Base-by-base conservation (phyloP, 2,888 invertebrate genomes). In the Megaustenia siamemsis region DNA sequence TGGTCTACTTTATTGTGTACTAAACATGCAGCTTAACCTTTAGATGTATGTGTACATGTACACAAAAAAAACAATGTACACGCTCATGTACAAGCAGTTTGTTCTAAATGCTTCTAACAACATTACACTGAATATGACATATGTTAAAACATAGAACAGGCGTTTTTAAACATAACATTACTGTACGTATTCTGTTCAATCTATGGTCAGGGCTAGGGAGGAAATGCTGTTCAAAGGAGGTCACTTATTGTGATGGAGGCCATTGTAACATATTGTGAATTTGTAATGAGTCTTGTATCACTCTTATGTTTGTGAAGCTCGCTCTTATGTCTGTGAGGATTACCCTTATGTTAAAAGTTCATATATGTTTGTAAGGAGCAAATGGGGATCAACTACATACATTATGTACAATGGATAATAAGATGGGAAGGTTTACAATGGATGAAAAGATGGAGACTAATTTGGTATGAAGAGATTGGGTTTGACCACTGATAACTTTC, bases 1-100 rank as follows among this genome's bases (percentile, higher is more conserved):
- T 71, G 28, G 49, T 81, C 81, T 81, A 81, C 81, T 69, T 69
- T 81, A 43, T 53, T 69, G n/a, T n/a, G 15, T 71, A 38, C 81
- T 71, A 81, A 53, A 71, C 81, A 81, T 81, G 69, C 32, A 69
- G 21, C 66, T 78, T 24, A 78, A 43, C 40, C 78, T 78, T 78
- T 12, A 43, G 77, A 43, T 49, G 28, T 45, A 76, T 78, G 78
- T 40, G 32, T 66, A n/a, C 35, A 60, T 77, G 60, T 24, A 77
- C 24, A 40, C 32, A 63, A 78, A 15, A 60, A 77, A 63, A 43
- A 43, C 28, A 43, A 28, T 78, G 63, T 21, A 78, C 21, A n/a
- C 38, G 21, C n/a, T 15, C 40, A 28, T 60, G 60, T 78, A 63
- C 66, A 78, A 15, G 32, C 32, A 63, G 63, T 78, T 24, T 53